These are phyloP conservation scores for Zygothrica quintamaculata DNA, from an alignment of 2,888 invertebrate species.

Conservation along the genomic window DNA sequence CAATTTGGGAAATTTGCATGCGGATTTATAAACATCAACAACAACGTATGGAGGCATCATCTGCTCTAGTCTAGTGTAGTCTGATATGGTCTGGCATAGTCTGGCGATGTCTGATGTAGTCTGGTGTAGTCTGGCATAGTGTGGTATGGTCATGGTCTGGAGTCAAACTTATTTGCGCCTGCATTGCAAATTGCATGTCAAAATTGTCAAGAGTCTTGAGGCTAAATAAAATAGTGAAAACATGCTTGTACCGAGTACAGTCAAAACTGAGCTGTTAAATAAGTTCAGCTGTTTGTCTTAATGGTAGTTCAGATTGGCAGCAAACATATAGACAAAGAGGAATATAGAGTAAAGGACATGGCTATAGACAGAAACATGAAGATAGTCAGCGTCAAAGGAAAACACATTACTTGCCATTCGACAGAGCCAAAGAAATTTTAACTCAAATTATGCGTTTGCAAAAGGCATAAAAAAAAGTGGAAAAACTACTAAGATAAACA, in stretches of 20 bases:
- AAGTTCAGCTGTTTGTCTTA: conserved; percentile 67
- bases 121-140: background rate
- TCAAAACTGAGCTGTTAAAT: conserved; percentile 49
- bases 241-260: conserved; percentile 12
- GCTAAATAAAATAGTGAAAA: conserved; percentile 34
- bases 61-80: background rate
- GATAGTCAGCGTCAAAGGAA: conserved; percentile 55
- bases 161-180: conserved; percentile 41
- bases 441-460: conserved; percentile 65
- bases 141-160: background rate
- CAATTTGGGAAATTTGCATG: background rate
- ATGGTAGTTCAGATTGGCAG: conserved; percentile 71
- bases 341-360: background rate
- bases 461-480: conserved; percentile 26
- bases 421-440: conserved; percentile 42
- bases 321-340: conserved; percentile 46
- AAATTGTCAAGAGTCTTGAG: conserved; percentile 44
- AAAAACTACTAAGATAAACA: background rate
- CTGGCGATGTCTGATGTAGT: conserved; percentile 17
- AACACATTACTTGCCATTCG: conserved; percentile 63
- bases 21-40: conserved; percentile 6
- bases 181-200: conserved; percentile 65
- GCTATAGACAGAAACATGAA: background rate
- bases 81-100: background rate
- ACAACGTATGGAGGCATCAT: conserved; percentile 20